Evolutionary conservation across 2,888 invertebrate species (phyloP), one percentile per base, ranked within the genome.

Genomic region (Esperia sulphurella): DNA sequence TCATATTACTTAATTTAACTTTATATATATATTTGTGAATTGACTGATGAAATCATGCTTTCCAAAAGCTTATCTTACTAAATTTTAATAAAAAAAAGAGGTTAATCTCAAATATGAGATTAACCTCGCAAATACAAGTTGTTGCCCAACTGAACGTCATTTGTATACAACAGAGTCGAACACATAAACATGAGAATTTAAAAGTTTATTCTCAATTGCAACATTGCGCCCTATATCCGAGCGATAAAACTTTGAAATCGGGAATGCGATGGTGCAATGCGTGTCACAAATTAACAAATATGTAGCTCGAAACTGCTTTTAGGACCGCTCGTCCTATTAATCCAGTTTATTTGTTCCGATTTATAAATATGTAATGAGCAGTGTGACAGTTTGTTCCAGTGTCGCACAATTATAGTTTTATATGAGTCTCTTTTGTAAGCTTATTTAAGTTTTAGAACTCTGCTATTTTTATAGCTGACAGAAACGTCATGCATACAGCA

Each of bases 201-300:
- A 57, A 61, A 50, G 52, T 65, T 66, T 65, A 61, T 64, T 63
- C 50, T 43, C 29, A 53, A 52, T 71, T 73, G 59, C 76, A 66
- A 65, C 64, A 71, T 52, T 49, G 47, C 58, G 75, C 41, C 69
- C 75, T 72, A 78, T 73, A 71, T 79, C 67, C 59, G 43, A 50
- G 28, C 63, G 64, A 71, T 70, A 69, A 21, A 71, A 68, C 59
- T 62, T 33, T 58, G 57, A 51, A 61, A 55, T 47, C 59, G 56
- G 58, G 51, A 21, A 45, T 48, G 44, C 39, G 48, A 21, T 63
- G 61, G 51, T 61, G 68, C 62, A 79, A 71, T 61, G 62, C 59
- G 59, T 71, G 73, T 71, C 74, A 74, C 73, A 68, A 70, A 68
- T 69, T 63, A 68, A 66, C 68, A 57, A 59, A 61, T 55, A n/a